These are phyloP conservation scores for Sminthopsis crassicaudata DNA, from an alignment of 2,113 vertebrate genomes.

Conservation along the genomic window DNA sequence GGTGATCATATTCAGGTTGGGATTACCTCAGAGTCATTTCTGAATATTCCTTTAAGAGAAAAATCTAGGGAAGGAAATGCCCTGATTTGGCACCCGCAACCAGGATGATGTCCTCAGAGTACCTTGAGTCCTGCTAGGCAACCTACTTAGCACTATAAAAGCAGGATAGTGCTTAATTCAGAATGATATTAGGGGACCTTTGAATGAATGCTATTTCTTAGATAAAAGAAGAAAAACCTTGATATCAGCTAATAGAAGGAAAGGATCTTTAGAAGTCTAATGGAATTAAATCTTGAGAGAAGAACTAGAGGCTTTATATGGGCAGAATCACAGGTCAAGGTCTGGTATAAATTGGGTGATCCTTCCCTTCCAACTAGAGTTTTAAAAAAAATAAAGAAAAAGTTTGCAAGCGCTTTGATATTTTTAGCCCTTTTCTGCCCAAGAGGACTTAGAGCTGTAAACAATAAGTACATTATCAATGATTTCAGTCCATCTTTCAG, in stretches of 20 bases:
- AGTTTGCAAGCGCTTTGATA: constrained; percentile 30
- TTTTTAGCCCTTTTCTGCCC: constrained; percentile 22
- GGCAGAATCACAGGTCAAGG: background rate
- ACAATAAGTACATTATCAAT: constrained; percentile 46
- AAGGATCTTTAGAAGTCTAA: background rate
- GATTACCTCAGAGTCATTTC: background rate
- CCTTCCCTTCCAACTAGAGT: constrained; percentile 16
- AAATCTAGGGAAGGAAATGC: background rate
- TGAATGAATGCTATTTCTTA: constrained; percentile 9
- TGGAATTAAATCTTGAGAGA: constrained; percentile 25
- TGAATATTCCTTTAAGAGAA: background rate
- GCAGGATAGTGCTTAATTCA: background rate
- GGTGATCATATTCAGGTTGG: no score
- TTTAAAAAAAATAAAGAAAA: constrained; percentile 1
- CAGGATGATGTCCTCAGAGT: background rate
- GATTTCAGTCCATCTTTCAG: constrained; percentile 50
- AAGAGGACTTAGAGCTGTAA: constrained; percentile 28
- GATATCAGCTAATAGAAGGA: constrained; percentile 16
- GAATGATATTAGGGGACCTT: background rate
- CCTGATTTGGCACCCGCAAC: background rate
- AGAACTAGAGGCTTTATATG: background rate
- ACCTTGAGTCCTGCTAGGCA: background rate
- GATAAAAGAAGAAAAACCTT: background rate
- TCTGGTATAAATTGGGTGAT: background rate
- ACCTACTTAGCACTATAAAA: background rate